Evolutionary conservation across 2,113 vertebrate genomes (phyloP).

Genomic region (Motacilla alba): DNA sequence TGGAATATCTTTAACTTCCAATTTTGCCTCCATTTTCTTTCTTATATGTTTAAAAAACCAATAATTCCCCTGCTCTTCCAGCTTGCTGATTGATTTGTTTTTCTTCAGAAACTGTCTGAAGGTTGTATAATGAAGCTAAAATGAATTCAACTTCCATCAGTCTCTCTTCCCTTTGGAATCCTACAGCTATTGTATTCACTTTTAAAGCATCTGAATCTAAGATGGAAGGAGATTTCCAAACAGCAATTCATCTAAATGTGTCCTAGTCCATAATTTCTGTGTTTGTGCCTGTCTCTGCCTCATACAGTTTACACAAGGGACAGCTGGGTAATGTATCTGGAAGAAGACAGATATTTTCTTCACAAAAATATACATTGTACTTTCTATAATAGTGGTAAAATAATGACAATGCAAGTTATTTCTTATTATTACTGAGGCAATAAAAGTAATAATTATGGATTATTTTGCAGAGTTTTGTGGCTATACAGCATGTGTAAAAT

Average conservation of each 20-base stretch:
- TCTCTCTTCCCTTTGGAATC: constrained; percentile 19
- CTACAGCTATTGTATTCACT: background rate
- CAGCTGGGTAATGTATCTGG: background rate
- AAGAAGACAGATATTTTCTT: background rate
- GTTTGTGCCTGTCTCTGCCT: background rate
- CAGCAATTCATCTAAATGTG: background rate
- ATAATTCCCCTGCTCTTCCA: background rate
- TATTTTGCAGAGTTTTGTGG: background rate
- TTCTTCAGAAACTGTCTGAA: constrained; percentile 15
- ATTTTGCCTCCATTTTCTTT: background rate
- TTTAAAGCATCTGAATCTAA: background rate
- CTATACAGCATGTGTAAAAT: background rate
- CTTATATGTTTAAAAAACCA: background rate
- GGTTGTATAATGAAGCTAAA: background rate
- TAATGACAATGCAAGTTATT: background rate
- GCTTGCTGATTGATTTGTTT: background rate
- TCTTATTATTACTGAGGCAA: background rate
- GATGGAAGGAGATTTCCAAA: background rate
- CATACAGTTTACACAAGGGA: background rate
- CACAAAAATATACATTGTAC: background rate
- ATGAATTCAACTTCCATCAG: background rate
- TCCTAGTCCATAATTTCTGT: background rate
- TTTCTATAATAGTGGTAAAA: background rate
- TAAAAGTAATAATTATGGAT: background rate
- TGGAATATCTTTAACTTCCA: background rate